phyloP scores from a whole-genome alignment of 2,797 vertebrate species.

The Muscicapa striata region DNA sequence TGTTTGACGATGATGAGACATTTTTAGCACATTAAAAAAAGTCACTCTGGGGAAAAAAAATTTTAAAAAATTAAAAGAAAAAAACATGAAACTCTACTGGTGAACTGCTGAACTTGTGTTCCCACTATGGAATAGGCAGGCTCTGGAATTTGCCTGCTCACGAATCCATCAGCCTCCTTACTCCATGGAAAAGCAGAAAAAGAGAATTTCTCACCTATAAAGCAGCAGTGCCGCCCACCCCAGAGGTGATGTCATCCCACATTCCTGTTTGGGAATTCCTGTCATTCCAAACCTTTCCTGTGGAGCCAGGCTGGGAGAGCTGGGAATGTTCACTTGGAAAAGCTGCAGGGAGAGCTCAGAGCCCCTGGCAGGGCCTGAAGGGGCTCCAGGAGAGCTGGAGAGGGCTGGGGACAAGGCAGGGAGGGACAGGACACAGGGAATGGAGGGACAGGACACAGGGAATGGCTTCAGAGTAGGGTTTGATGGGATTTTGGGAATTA shows the following conservation, averaged over 20 bases:
- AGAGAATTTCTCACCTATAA: slow-evolving; percentile 23
- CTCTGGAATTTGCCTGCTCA: background rate
- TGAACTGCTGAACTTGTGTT: background rate
- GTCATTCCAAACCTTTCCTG: background rate
- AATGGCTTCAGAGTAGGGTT: background rate
- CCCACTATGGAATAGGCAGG: background rate
- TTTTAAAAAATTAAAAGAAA: no score
- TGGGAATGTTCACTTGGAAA: fast-evolving
- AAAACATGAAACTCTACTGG: background rate
- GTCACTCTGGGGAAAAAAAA: background rate
- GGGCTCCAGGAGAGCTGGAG: background rate
- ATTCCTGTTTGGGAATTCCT: background rate
- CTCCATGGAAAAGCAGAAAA: background rate
- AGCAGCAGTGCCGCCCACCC: background rate
- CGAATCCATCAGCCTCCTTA: background rate
- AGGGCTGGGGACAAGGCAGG: background rate
- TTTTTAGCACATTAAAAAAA: background rate
- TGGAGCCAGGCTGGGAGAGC: background rate
- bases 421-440: background rate
- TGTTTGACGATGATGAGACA: slow-evolving; percentile 8
- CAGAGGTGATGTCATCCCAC: slow-evolving; percentile 21
- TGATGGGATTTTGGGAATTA: background rate
- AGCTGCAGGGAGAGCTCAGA: background rate
- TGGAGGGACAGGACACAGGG: background rate
- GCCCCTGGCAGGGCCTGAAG: background rate